These are phyloP conservation scores for Drosophila mimetica DNA, from an alignment of 2,888 invertebrate species.

Conservation along the genomic window DNA sequence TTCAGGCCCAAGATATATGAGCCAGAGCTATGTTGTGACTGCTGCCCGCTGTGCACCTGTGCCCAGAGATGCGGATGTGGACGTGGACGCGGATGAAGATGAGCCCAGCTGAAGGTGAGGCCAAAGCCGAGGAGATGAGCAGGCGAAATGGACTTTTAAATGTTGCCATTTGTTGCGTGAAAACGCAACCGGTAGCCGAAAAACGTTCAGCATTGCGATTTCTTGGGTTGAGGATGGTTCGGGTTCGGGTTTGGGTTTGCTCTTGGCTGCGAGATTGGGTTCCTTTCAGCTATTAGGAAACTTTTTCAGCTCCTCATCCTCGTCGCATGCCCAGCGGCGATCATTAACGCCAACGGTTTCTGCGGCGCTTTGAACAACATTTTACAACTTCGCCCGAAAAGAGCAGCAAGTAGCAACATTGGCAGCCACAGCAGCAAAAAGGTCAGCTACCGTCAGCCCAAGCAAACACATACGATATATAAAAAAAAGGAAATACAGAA, in stretches of 20 bases:
- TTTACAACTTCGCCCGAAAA: conserved; percentile 64
- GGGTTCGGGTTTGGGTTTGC: neutral
- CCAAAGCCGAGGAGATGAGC: conserved; percentile 54
- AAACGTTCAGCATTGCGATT: conserved; percentile 50
- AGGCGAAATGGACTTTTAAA: conserved; percentile 80
- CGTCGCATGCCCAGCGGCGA: conserved; percentile 53
- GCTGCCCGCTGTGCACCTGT: conserved; percentile 80
- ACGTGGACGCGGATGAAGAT: conserved; percentile 24
- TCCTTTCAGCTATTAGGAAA: conserved; percentile 59
- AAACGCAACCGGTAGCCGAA: conserved; percentile 67
- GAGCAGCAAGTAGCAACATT: conserved; percentile 16
- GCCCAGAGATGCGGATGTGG: conserved; percentile 46
- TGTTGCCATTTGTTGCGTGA: conserved; percentile 81
- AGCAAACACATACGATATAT: conserved; percentile 40
- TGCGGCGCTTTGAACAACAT: conserved; percentile 61
- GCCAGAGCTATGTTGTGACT: conserved; percentile 72
- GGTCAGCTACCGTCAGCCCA: conserved; percentile 70
- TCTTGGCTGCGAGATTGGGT: conserved; percentile 4
- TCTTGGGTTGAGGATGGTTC: conserved; percentile 30
- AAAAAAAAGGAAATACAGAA: conserved; percentile 45
- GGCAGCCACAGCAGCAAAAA: conserved; percentile 47
- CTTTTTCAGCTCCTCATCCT: conserved; percentile 8
- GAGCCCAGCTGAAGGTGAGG: conserved; percentile 30
- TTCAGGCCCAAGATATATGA: conserved; percentile 65
- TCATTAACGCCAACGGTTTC: conserved; percentile 64